phyloP scores from a whole-genome alignment of 1,140 invertebrate genomes.

The Tetramorium parvispinum region DNA sequence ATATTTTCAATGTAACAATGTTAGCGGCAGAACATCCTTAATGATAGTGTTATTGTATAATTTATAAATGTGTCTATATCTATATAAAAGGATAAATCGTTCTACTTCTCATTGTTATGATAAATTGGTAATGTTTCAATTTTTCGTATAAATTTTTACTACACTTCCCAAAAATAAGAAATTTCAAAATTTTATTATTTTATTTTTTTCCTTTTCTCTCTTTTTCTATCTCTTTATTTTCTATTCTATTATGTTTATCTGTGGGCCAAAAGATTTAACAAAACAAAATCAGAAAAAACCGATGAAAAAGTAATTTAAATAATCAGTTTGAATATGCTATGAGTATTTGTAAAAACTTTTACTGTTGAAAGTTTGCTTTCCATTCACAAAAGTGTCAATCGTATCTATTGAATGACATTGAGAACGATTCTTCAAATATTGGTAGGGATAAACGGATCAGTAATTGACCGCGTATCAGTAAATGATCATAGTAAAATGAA shows the following conservation, averaged over 20 bases:
- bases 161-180: neutral
- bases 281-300: neutral
- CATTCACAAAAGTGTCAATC: too few species aligned
- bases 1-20: too few species aligned
- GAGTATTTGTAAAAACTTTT: neutral
- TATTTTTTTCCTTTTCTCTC: neutral
- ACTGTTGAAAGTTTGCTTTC: neutral
- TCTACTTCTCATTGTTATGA: neutral
- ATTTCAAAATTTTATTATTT: neutral
- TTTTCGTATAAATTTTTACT: neutral
- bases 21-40: too few species aligned
- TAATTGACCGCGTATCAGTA: too few species aligned
- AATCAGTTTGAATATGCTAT: neutral
- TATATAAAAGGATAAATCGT: neutral
- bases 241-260: neutral
- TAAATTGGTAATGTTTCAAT: neutral
- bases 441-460: too few species aligned
- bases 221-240: too few species aligned
- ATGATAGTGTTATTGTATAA: neutral
- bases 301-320: slow-evolving; percentile 1
- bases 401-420: too few species aligned
- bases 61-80: neutral
- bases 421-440: too few species aligned
- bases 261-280: neutral
- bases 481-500: too few species aligned